A percentile compares a stretch with the other conserved stretches of the same genome.
phyloP scores from a whole-genome alignment of 2,888 invertebrate species.

The Hymenopus coronatus region DNA sequence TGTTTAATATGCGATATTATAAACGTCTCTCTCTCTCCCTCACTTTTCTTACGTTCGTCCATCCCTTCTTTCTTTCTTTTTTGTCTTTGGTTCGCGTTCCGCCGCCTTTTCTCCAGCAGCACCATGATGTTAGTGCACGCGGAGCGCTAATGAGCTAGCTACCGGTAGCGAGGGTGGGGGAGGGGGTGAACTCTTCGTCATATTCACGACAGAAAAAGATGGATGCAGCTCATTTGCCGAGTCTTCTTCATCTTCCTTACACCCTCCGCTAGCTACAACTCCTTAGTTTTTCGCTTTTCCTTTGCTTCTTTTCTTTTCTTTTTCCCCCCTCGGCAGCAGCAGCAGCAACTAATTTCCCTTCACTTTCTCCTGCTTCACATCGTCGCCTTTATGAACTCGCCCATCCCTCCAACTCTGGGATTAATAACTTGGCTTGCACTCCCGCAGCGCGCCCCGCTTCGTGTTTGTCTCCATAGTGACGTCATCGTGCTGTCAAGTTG shows the following conservation, averaged over 20 bases:
- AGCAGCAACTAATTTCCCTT: slow-evolving; percentile 29
- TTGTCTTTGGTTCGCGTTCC: background rate
- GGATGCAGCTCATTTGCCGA: slow-evolving; percentile 14
- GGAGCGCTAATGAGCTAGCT: slow-evolving; percentile 10
- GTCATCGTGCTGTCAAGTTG: slow-evolving; percentile 28
- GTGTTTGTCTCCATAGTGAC: slow-evolving; percentile 21
- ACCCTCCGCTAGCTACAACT: background rate
- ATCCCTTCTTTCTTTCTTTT: background rate
- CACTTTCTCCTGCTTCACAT: slow-evolving; percentile 14
- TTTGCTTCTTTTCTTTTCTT: background rate
- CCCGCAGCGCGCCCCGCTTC: slow-evolving; percentile 23
- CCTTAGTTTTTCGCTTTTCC: slow-evolving; percentile 1
- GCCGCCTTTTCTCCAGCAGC: background rate
- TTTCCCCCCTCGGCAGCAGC: background rate
- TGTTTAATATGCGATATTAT: background rate
- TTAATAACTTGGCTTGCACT: slow-evolving; percentile 26
- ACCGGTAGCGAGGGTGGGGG: background rate
- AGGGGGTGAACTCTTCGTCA: background rate
- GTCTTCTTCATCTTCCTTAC: background rate
- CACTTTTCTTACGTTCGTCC: background rate
- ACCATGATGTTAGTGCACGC: background rate
- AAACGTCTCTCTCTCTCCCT: background rate
- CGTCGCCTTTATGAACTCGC: slow-evolving; percentile 27
- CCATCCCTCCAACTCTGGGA: slow-evolving; percentile 9
- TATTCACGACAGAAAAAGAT: background rate